Percentiles rank a stretch among this genome's conserved stretches.
These are phyloP conservation scores for Leptocoma aspasia DNA, from an alignment of 2,113 vertebrate genomes.

Conservation along the genomic window DNA sequence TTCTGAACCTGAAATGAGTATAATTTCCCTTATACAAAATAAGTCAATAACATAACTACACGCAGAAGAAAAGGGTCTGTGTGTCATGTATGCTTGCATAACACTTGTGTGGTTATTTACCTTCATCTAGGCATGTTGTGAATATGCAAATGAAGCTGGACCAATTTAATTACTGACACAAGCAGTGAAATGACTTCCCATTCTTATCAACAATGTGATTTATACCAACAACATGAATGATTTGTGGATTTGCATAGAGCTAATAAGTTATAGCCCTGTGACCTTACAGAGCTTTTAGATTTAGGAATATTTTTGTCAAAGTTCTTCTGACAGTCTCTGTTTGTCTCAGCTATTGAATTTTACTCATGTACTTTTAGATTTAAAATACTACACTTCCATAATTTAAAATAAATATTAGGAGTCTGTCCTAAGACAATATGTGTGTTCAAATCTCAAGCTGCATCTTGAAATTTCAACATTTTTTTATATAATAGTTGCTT, in stretches of 20 bases:
- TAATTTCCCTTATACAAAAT: neutral
- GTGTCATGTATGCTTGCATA: neutral
- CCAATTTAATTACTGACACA: neutral
- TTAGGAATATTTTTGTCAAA: neutral
- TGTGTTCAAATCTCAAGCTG: neutral
- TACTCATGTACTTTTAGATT: neutral
- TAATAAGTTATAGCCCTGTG: neutral
- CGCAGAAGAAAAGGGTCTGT: neutral
- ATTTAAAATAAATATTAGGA: neutral
- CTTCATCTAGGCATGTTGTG: neutral
- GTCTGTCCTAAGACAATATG: neutral
- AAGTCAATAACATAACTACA: neutral
- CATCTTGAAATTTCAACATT: neutral
- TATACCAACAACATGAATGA: fast-evolving
- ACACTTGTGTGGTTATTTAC: neutral
- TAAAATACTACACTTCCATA: neutral
- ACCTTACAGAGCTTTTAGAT: neutral
- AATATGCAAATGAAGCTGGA: neutral
- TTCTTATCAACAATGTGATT: neutral
- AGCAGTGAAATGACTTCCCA: neutral
- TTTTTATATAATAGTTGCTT: neutral
- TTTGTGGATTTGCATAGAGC: neutral
- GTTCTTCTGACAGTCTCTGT: neutral
- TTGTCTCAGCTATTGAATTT: neutral
- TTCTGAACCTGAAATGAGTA: neutral